Evolutionary conservation across 2,113 vertebrate species (phyloP), one percentile per base, ranked within the genome.

Genomic region (Rana temporaria): DNA sequence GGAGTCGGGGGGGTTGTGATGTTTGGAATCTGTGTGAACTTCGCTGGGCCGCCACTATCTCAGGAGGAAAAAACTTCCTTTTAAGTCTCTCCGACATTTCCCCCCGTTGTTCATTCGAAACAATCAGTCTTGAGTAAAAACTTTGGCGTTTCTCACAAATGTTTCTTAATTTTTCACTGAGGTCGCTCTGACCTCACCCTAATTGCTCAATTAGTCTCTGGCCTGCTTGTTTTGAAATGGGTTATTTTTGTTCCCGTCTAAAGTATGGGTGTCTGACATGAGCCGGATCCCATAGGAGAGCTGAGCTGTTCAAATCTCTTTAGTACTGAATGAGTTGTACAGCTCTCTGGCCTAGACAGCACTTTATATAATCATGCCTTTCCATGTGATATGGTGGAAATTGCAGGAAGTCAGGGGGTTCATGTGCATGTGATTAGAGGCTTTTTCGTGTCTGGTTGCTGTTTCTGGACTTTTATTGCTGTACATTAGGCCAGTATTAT

Each of bases 41-140:
- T 86, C 85, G 82, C 87, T 86, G 78, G 62, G 53, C 65, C 56
- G 70, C 62, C 60, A 66, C 32, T 79, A 88, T 87, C 85, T 85
- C 84, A 8, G 82, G 82, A 87, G 82, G 82, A 74, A 64, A 4
- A 19, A 18, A 70, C 66, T 85, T 24, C 84, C 48, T 78, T 73
- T 59, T 85, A 66, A 74, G 77, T 76, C 85, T 84, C 71, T 84
- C 81, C 79, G 71, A 85, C 66, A 86, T 81, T 88, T 87, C 78
- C 81, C 69, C 59, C 74, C 80, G 79, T 82, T 74, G 79, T 82
- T 82, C 69, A 57, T 38, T 57, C 34, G 52, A 63, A 19, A 73
- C 69, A 74, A 74, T 74, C 42, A 53, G 53, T 70, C 78, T 80
- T 19, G 17, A 81, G 30, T 73, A 32, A 65, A 60, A 63, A 38